These are phyloP conservation scores for Emydoidea blandingii DNA, from an alignment of 2,797 vertebrate genomes.

Conservation along the genomic window DNA sequence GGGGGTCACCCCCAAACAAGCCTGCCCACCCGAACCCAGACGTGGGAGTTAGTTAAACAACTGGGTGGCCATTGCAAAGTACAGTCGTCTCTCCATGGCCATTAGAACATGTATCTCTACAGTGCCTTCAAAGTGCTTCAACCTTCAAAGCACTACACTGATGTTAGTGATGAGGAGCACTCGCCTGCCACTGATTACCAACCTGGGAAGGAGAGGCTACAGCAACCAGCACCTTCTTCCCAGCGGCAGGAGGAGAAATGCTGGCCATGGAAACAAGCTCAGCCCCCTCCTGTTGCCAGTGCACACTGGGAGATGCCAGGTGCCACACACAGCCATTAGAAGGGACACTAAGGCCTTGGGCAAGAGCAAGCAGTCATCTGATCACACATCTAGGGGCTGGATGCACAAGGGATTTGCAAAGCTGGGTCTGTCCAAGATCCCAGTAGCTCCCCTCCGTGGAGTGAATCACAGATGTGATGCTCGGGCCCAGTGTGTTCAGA, in stretches of 20 bases:
- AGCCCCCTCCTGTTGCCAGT: background rate
- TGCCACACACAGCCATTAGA: too few species aligned
- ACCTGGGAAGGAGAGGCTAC: background rate
- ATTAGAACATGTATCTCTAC: background rate
- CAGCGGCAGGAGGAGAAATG: accelerated
- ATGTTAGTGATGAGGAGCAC: background rate
- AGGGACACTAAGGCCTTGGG: too few species aligned
- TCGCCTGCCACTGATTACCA: accelerated
- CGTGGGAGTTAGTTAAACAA: background rate
- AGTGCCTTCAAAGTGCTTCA: background rate
- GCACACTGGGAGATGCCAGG: too few species aligned
- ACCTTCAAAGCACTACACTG: background rate
- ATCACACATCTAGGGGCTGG: background rate
- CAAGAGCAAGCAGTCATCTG: background rate
- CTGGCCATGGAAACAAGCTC: background rate
- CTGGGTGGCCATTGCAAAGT: background rate
- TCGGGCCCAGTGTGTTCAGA: background rate
- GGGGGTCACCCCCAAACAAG: too few species aligned
- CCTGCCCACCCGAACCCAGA: too few species aligned
- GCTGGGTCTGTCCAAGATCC: background rate
- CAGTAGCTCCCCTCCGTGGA: background rate
- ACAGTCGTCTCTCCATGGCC: background rate
- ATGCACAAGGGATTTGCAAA: too few species aligned
- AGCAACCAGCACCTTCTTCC: background rate
- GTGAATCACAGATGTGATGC: too few species aligned